Base-by-base conservation (phyloP, 1,140 invertebrate genomes). In the Neodiprion pinetum region DNA sequence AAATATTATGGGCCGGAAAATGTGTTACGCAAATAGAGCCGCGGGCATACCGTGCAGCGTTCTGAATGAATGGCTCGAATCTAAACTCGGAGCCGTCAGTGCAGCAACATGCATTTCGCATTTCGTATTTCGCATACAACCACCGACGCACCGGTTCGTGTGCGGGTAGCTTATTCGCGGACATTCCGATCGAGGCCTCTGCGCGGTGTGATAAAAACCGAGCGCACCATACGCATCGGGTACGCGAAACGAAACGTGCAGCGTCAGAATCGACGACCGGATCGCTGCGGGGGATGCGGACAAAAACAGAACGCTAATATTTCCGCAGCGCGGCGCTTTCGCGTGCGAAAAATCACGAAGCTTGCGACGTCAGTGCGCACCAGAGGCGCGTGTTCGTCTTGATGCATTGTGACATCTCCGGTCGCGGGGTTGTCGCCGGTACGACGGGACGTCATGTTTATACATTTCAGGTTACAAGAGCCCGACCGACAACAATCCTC, bases 391-490 rank as follows among this genome's bases (percentile, higher is more conserved):
- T 83, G 81, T 82, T 83, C 78, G 76, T 80, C 81, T 86, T 86
- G 85, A 86, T 86, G 81, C 83, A 85, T 85, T 79, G 81, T 84
- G 78, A 80, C 77, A 85, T 80, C 80, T 81, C 78, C 79, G 80
- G 79, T 78, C 79, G 76, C 50, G 79, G 74, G 79, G 53, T 75
- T 85, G 84, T 86, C 83, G 84, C 80, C 83, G 72, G 73, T 66
- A 80, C 77, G 73, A 48, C 40, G 74, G 70, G 73, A 71, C 78
- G 82, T 84, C 84, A 79, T 86, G 85, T 87, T 85, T 86, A 83
- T 86, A 86, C 86, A 85, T 88, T 87, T 87, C 81, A 86, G 83
- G 84, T 86, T 88, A 87, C 86, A 86, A 83, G 85, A 78, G 28
- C 1, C 28, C 28, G 5, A 40, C 28, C 28, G 28, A 77, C 81